Evolutionary conservation across 2,888 invertebrate genomes (phyloP).

Genomic region (Sinhomidia bicolor): DNA sequence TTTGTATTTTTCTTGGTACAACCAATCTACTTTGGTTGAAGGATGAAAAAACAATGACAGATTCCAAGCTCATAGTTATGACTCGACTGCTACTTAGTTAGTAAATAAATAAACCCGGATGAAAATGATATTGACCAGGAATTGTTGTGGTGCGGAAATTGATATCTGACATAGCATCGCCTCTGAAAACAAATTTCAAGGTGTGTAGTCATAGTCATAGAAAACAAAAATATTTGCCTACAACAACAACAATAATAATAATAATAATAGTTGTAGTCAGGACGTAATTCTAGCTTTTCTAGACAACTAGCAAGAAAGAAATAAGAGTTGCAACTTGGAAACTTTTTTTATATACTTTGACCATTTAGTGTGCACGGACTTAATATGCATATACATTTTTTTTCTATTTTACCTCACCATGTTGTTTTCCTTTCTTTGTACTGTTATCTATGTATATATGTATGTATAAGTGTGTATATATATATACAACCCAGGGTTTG

Average conservation of each 20-base stretch:
- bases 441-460: neutral
- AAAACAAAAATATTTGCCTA: constrained; percentile 17
- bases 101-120: constrained; percentile 68
- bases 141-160: constrained; percentile 61
- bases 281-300: neutral
- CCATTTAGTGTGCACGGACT: constrained; percentile 16
- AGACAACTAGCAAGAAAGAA: constrained; percentile 12
- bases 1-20: constrained; percentile 17
- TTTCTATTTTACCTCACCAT: constrained; percentile 24
- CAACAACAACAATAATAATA: too few species aligned
- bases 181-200: constrained; percentile 48
- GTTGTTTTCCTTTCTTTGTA: constrained; percentile 37
- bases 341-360: constrained; percentile 31
- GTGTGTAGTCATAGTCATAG: constrained; percentile 24
- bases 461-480: neutral
- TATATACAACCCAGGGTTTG: constrained; percentile 35
- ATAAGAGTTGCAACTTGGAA: constrained; percentile 27
- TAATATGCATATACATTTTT: constrained; percentile 29
- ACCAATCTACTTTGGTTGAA: constrained; percentile 50
- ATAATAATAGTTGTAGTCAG: too few species aligned
- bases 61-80: constrained; percentile 26
- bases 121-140: constrained; percentile 71
- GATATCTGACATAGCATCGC: constrained; percentile 49
- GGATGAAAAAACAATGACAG: constrained; percentile 55
- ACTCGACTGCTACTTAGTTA: constrained; percentile 17